Percentiles rank a stretch among this genome's conserved stretches.
phyloP scores from a whole-genome alignment of 2,113 vertebrate genomes.

The Chloebia gouldiae region DNA sequence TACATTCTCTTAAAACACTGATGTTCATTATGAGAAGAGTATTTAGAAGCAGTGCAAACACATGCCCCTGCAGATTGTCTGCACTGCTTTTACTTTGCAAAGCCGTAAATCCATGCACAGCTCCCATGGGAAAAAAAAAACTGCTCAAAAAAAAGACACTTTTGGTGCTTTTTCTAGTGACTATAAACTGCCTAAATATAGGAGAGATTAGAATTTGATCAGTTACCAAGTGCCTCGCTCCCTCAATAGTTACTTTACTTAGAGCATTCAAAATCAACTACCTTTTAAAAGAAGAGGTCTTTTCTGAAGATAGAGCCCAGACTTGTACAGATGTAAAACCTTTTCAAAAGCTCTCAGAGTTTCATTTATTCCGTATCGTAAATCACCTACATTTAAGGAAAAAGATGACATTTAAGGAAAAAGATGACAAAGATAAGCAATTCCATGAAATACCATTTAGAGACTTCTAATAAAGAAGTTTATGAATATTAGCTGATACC shows the following conservation, averaged over 20 bases:
- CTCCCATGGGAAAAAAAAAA: not conserved
- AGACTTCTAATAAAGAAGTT: not conserved
- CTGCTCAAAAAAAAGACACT: not conserved
- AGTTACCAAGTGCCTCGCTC: not conserved
- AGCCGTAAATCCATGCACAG: not conserved
- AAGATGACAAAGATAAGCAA: not conserved
- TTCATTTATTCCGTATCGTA: slow-evolving; percentile 82
- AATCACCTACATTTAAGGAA: slow-evolving; percentile 76
- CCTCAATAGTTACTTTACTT: not conserved
- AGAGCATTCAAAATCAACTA: slow-evolving; percentile 38
- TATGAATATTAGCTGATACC: slow-evolving; percentile 66
- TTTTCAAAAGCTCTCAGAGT: slow-evolving; percentile 84
- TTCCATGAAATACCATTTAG: not conserved
- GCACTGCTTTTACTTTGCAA: not conserved
- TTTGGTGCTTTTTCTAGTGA: not conserved
- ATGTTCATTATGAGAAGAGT: not conserved
- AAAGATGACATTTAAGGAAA: not conserved
- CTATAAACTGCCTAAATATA: not conserved
- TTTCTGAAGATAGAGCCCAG: slow-evolving; percentile 84
- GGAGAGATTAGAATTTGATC: not conserved
- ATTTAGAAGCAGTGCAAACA: not conserved
- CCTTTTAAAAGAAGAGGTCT: slow-evolving; percentile 77
- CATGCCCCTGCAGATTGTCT: not conserved
- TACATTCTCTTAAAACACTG: not conserved
- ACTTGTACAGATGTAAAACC: slow-evolving; percentile 84